Conservation (phyloP, 2,113 vertebrate genomes). For the Macaca mulatta region DNA sequence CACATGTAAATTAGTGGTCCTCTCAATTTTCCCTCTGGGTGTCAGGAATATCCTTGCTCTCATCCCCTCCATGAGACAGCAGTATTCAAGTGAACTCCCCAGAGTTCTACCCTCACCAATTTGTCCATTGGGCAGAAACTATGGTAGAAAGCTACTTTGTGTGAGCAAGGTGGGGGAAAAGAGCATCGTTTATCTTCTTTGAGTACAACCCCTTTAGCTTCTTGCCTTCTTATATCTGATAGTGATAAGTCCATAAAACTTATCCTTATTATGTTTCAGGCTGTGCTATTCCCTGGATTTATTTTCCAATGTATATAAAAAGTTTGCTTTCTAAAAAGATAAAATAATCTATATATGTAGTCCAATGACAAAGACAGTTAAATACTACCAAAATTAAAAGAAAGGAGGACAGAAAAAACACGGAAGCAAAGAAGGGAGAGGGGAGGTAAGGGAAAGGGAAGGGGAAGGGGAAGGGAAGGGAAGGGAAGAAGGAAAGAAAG, state of each 20-base stretch:
- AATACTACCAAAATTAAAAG: background rate
- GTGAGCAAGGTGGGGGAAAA: fast-evolving
- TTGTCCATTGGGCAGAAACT: background rate
- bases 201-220: background rate
- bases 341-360: background rate
- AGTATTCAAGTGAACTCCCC: background rate
- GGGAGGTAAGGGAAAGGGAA: background rate
- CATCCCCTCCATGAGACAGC: background rate
- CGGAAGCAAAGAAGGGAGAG: background rate
- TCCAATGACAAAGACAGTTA: background rate
- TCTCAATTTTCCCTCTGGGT: background rate
- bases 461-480: too few relatives aligned
- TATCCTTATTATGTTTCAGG: background rate
- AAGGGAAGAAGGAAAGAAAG: fast-evolving
- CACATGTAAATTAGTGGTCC: background rate
- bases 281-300: background rate
- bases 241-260: background rate
- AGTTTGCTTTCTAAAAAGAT: background rate
- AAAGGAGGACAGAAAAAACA: background rate
- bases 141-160: background rate
- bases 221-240: background rate
- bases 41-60: background rate
- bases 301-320: background rate
- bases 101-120: background rate
- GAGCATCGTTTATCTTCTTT: background rate